Conservation (phyloP, 2,797 vertebrate genomes). For the Remorina albescens region DNA sequence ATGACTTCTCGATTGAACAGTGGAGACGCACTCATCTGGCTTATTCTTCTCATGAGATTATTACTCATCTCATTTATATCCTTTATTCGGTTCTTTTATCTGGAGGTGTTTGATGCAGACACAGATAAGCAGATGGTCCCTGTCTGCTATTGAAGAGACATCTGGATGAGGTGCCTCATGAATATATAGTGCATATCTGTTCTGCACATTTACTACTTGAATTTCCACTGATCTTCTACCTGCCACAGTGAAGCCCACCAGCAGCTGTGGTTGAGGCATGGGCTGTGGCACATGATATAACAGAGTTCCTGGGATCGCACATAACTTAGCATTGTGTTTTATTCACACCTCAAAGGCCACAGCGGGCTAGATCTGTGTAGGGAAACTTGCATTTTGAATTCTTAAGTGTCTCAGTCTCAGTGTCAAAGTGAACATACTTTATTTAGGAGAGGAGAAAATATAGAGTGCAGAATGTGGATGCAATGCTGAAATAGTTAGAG, state of each 20-base stretch:
- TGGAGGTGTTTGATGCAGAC: constrained; percentile 14
- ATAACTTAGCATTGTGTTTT: constrained; percentile 27
- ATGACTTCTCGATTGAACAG: constrained; percentile 37
- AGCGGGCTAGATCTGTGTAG: neutral
- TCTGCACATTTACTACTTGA: neutral
- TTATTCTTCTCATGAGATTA: constrained; percentile 43
- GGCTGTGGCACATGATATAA: constrained; percentile 10
- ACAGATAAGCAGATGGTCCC: constrained; percentile 30
- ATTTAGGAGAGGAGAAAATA: neutral
- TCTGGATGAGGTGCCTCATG: constrained; percentile 31
- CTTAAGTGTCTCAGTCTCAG: constrained; percentile 7
- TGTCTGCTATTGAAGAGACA: constrained; percentile 16
- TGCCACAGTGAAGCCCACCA: constrained; percentile 1
- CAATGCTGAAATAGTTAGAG: neutral
- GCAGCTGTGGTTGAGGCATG: constrained; percentile 34
- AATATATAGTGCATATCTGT: constrained; percentile 37
- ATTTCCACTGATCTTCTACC: constrained; percentile 22
- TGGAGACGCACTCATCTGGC: constrained; percentile 23
- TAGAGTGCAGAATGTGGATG: neutral
- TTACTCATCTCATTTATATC: constrained; percentile 29
- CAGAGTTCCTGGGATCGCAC: neutral
- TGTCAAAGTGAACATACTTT: constrained; percentile 25
- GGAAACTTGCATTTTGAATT: neutral
- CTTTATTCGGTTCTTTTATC: neutral
- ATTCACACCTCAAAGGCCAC: neutral